Evolutionary conservation across 2,888 invertebrate species (phyloP).

Genomic region (Microdon myrmicae): DNA sequence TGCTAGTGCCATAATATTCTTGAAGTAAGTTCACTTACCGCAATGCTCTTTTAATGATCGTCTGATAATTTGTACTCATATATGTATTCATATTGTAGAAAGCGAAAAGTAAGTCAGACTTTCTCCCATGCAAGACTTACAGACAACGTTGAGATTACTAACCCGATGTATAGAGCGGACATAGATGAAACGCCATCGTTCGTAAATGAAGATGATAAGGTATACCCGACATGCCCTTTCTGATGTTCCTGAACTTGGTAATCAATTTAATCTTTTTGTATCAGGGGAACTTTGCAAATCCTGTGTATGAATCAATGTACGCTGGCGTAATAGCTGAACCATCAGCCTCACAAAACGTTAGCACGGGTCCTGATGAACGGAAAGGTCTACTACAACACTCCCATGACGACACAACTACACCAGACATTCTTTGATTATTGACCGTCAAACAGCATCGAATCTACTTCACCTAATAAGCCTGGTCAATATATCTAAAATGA

Average conservation of each 20-base stretch:
- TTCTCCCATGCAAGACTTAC: conserved; percentile 84
- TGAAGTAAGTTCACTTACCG: conserved; percentile 66
- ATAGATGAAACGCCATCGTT: conserved; percentile 73
- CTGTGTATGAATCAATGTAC: conserved; percentile 87
- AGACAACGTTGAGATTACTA: conserved; percentile 86
- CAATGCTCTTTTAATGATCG: neutral
- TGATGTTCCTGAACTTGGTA: too few relatives aligned
- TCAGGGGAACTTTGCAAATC: conserved; percentile 84
- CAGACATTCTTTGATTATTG: conserved; percentile 67
- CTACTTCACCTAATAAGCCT: conserved; percentile 14
- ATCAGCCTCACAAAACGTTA: conserved; percentile 60
- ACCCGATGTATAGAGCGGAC: conserved; percentile 86
- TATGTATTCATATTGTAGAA: conserved; percentile 62
- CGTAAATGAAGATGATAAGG: conserved; percentile 73
- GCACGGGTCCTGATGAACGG: conserved; percentile 68
- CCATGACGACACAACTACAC: conserved; percentile 68
- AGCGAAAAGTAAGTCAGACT: conserved; percentile 69
- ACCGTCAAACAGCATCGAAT: conserved; percentile 58
- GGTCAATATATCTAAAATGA: conserved; percentile 21
- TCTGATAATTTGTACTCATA: neutral
- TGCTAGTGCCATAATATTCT: conserved; percentile 62
- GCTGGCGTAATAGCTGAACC: conserved; percentile 65
- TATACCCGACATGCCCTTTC: too few relatives aligned
- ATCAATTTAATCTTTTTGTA: conserved; percentile 41
- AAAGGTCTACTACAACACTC: conserved; percentile 70